A percentile compares a stretch with the other conserved stretches of the same genome.
phyloP scores from a whole-genome alignment of 2,113 vertebrate genomes.

The Podarcis muralis region DNA sequence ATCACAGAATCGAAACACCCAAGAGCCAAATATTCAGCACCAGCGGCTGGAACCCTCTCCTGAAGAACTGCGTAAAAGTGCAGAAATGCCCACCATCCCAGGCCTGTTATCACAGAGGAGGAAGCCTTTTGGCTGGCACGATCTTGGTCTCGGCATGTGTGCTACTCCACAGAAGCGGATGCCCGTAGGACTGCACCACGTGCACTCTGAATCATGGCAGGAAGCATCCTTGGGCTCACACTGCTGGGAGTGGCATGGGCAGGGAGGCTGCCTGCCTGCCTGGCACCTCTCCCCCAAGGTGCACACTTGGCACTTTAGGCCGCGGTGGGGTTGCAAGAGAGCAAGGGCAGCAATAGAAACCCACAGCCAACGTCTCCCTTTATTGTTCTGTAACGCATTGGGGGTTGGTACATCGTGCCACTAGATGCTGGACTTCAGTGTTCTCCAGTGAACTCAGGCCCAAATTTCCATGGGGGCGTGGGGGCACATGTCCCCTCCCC shows the following conservation, averaged over 20 bases:
- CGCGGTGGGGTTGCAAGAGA: not conserved
- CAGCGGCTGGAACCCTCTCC: not conserved
- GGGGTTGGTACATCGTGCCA: too few species aligned
- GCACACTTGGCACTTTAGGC: not conserved
- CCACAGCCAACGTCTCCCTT: too few species aligned
- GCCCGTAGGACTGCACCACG: too few species aligned
- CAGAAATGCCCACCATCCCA: too few species aligned
- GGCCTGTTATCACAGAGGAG: too few species aligned
- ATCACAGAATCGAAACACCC: too few species aligned
- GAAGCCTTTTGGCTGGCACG: not conserved
- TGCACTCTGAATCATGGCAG: not conserved
- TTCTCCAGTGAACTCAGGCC: too few species aligned
- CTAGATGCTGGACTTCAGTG: not conserved
- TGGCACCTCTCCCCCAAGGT: not conserved
- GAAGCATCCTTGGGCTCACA: not conserved
- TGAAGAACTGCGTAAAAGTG: not conserved
- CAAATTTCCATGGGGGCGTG: not conserved
- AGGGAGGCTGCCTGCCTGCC: not conserved
- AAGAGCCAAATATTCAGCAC: not conserved
- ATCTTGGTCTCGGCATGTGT: not conserved
- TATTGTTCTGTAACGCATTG: not conserved
- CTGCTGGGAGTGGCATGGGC: not conserved
- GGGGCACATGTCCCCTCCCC: not conserved
- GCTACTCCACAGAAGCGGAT: too few species aligned
- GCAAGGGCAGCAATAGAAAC: not conserved